A percentile compares a stretch with the other conserved stretches of the same genome.
These are phyloP conservation scores for Spilogale gracilis DNA, from an alignment of 2,113 vertebrate genomes.

Conservation along the genomic window DNA sequence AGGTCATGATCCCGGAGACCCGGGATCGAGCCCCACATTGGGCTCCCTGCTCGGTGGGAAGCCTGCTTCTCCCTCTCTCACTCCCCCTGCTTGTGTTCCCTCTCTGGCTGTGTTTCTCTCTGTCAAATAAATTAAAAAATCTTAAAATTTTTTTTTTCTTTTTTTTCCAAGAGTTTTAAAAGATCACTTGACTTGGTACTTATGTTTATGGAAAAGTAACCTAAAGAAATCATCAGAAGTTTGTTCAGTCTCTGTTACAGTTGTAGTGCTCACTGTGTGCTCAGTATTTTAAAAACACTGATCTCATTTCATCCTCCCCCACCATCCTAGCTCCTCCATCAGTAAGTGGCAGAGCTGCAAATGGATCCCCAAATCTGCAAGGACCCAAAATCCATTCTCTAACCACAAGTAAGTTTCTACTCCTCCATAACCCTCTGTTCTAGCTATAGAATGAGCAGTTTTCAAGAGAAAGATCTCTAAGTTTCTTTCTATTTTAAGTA, in stretches of 20 bases:
- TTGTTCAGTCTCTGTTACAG: neutral
- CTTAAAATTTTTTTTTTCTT: too few relatives aligned
- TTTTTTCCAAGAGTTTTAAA: neutral
- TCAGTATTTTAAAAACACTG: neutral
- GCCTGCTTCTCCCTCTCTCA: too few relatives aligned
- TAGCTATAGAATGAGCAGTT: neutral
- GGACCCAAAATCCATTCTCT: neutral
- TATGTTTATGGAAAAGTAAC: constrained; percentile 24
- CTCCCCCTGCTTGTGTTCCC: too few relatives aligned
- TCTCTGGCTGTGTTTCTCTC: too few relatives aligned
- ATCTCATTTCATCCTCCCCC: neutral
- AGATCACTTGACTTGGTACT: neutral
- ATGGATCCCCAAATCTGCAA: neutral
- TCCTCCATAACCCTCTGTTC: neutral
- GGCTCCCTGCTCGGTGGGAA: too few relatives aligned
- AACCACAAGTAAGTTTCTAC: neutral
- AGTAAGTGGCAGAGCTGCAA: neutral
- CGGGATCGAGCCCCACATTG: too few relatives aligned
- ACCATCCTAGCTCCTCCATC: neutral
- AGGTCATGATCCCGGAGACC: too few relatives aligned
- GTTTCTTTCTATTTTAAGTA: neutral
- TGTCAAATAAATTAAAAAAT: too few relatives aligned
- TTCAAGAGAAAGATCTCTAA: neutral
- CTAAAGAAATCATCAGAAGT: constrained; percentile 11
- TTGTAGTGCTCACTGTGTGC: neutral